A percentile compares a stretch with the other conserved stretches of the same genome.
phyloP scores from a whole-genome alignment of 2,113 vertebrate genomes.

The Sylvia atricapilla region DNA sequence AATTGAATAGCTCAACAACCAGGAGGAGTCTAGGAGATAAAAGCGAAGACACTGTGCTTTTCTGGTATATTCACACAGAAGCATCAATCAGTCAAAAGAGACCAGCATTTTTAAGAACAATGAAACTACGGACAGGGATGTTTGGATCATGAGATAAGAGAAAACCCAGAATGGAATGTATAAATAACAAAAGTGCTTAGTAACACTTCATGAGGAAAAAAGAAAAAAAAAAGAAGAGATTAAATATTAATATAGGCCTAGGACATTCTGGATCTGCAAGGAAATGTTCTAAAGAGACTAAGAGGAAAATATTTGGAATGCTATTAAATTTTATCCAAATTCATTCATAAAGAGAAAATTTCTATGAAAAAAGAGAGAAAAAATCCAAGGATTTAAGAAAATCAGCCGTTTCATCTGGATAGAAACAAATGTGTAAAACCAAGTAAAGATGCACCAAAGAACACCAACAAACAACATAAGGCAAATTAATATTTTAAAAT shows the following conservation, averaged over 20 bases:
- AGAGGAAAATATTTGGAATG: background rate
- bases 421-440: background rate
- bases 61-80: background rate
- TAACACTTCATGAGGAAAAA: accelerated
- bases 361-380: background rate
- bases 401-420: background rate
- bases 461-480: background rate
- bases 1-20: background rate
- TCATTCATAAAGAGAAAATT: background rate
- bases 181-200: background rate
- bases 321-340: background rate
- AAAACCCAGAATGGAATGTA: background rate
- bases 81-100: background rate
- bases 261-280: background rate
- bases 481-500: background rate
- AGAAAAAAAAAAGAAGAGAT: background rate
- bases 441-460: background rate
- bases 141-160: background rate
- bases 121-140: background rate
- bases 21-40: background rate
- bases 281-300: background rate
- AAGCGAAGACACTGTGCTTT: background rate
- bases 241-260: background rate
- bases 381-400: background rate
- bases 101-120: background rate